Evolutionary conservation across 2,113 vertebrate genomes (phyloP).

Genomic region (Pelusios castaneus): DNA sequence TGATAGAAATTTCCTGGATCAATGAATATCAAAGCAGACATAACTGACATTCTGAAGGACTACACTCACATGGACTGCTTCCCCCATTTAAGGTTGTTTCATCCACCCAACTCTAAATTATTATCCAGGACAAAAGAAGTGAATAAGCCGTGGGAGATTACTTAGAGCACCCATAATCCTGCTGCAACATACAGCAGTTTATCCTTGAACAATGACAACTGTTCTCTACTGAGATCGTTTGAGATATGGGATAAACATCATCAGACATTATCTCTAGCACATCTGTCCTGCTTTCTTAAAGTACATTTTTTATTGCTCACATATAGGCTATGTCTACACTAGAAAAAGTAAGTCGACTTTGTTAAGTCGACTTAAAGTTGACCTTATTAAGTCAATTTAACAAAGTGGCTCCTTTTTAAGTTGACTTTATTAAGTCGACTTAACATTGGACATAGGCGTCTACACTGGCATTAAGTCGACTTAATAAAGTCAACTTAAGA

Average conservation of each 20-base stretch:
- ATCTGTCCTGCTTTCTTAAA: not conserved
- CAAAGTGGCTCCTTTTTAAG: no score
- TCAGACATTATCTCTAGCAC: not conserved
- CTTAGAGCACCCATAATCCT: not conserved
- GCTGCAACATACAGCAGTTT: accelerated
- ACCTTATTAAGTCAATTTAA: no score
- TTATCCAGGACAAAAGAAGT: not conserved
- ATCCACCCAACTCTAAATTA: not conserved
- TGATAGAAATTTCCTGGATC: not conserved
- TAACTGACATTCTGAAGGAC: not conserved
- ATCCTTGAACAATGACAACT: not conserved
- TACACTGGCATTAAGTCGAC: no score
- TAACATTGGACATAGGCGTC: no score
- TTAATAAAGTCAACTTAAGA: no score
- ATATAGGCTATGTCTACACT: no score
- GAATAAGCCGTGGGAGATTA: not conserved
- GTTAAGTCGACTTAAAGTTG: no score
- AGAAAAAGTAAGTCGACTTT: no score
- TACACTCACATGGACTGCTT: accelerated
- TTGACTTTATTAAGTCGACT: no score
- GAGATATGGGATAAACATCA: not conserved
- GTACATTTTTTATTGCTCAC: not conserved
- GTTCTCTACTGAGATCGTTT: not conserved
- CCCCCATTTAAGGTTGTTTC: not conserved
- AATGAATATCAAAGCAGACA: accelerated